Base-by-base conservation (phyloP, 2,113 vertebrate species). In the Cyphotilapia sp. region DNA sequence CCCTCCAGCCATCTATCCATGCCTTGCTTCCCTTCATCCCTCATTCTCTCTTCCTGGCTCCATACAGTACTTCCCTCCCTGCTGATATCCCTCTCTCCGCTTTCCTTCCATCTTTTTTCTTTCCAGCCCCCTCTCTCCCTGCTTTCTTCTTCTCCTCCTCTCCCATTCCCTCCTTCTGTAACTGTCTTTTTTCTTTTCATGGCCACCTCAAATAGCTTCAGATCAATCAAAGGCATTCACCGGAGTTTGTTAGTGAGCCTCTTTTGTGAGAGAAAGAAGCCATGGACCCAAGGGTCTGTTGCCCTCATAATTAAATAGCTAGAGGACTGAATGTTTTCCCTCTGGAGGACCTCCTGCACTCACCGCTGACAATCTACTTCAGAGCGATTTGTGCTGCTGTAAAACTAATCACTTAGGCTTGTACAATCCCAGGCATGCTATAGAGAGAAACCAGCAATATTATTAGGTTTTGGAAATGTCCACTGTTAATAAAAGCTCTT, bases 211-310 rank as follows among this genome's bases (percentile, higher is more conserved):
- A 91, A 94, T 80, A 66, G 90, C 91, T 89, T 78, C 40, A 87
- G 93, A 95, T 96, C 92, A 94, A 95, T 96, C 94, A 89, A 59
- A 92, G 89, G 88, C 92, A 91, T 93, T 94, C 93, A 88, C n/a
- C 45, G 2, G 89, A 90, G 91, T 94, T 94, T 94, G 95, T 94
- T 92, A 95, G 94, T 27, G 47, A 91, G 89, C 89, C 84, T 29
- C 90, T 81, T 91, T 84, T 63, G 87, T 87, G 87, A 80, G 81
- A 85, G 93, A 89, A 91, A 54, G 83, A 83, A 92, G 89, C 83
- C 81, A 16, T 38, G 85, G 71, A 85, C 89, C 90, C 90, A 82
- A 63, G 88, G 90, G 93, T 90, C 91, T 56, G 80, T 88, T 53
- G 85, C 91, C 90, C 86, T 92, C 87, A 85, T 94, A 94, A 95